Evolutionary conservation across 2,797 vertebrate genomes (phyloP), one percentile per base, ranked within the genome.

Genomic region (Enteromius anoplus): DNA sequence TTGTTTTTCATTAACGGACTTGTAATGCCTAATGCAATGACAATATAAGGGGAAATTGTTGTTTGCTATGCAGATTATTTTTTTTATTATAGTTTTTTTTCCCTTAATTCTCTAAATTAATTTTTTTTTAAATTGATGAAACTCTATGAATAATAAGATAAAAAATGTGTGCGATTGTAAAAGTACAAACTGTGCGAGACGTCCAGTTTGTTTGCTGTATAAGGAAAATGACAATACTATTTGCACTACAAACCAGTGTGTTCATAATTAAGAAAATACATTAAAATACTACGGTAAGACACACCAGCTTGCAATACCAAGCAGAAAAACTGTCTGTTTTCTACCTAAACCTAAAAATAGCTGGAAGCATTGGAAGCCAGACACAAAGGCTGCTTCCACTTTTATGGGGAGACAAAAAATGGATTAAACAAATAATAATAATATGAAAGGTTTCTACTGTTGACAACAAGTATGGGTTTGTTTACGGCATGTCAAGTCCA

Each of bases 401-500:
- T n/a, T 23, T 23, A 58, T 1, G 9, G 55, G 55, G 45, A 12
- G 4, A 11, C n/a, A 55, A 4, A 79, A 34, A 64, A n/a, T 3
- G 19, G 68, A 17, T 47, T 5, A n/a, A 51, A 47, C 45, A 32
- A 51, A 51, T 32, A 51, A 51, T 32, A 1, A 12, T 2, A 11
- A 75, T 17, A 32, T 3, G 4, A 53, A 75, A 60, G 2, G 23
- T 47, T 64, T n/a, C 9, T 8, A 21, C 5, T 26, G 17, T n/a
- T 21, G 68, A 64, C 72, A 66, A 15, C 26, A 68, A 62, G 62
- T 64, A 71, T 26, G 42, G 29, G 11, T 26, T 23, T 85, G 62
- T 87, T 84, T 79, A 71, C 10, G 7, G 51, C 23, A 69, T 73
- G 12, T 65, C 62, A 69, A 8, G 58, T 77, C 21, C 47, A 47